Percentiles rank a stretch among this genome's conserved stretches.
Conservation (phyloP, 2,113 vertebrate species). For the Megalops atlanticus region DNA sequence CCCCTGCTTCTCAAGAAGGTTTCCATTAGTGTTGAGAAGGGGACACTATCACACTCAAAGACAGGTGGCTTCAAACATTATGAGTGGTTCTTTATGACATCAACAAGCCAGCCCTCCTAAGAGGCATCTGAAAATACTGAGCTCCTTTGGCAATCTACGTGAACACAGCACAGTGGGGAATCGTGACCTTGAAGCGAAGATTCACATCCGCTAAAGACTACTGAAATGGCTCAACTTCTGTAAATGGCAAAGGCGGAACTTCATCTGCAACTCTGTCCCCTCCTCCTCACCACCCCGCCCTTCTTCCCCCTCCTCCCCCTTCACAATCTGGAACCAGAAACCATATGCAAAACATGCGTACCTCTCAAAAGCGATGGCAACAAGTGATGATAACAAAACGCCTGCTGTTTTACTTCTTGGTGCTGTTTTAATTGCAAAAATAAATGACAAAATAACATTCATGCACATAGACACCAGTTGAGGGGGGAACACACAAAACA, state of each 20-base stretch:
- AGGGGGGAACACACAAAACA: slow-evolving; percentile 15
- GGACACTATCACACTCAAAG: neutral
- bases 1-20: neutral
- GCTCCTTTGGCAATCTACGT: neutral
- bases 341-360: neutral
- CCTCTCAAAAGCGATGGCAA: neutral
- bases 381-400: neutral
- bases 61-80: neutral
- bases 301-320: neutral
- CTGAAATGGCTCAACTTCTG: neutral
- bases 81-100: neutral
- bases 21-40: neutral
- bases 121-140: too few relatives aligned
- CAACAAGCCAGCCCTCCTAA: neutral
- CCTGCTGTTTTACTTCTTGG: neutral
- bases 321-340: neutral
- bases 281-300: too few relatives aligned
- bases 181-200: neutral
- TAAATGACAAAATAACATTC: neutral
- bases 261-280: neutral
- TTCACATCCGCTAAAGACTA: neutral
- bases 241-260: neutral
- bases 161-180: neutral
- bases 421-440: neutral
- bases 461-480: neutral